phyloP scores from a whole-genome alignment of 2,797 vertebrate genomes.

The Salarias fasciatus region DNA sequence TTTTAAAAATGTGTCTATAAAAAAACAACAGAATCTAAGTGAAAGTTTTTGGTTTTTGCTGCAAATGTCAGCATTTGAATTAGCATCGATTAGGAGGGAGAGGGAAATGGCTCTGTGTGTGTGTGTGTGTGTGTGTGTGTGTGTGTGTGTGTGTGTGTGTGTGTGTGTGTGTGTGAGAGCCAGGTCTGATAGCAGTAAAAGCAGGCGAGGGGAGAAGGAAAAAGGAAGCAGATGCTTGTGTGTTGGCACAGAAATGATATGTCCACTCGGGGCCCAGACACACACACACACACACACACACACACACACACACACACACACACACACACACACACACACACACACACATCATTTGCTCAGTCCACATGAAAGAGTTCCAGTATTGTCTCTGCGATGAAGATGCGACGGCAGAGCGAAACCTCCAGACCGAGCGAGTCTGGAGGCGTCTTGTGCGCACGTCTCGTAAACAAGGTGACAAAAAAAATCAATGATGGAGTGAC shows the following conservation, averaged over 20 bases:
- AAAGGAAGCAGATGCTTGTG: constrained; percentile 79
- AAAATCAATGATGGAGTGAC: neutral
- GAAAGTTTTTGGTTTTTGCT: no score
- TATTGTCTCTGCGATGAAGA: constrained; percentile 54
- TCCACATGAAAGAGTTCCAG: constrained; percentile 55
- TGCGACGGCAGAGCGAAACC: constrained; percentile 39
- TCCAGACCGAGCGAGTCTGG: constrained; percentile 31
- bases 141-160: constrained; percentile 32
- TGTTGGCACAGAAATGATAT: constrained; percentile 63
- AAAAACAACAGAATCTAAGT: no score
- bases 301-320: constrained; percentile 11
- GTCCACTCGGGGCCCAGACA: constrained; percentile 26
- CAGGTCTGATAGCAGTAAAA: constrained; percentile 56
- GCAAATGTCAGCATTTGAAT: neutral
- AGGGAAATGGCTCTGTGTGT: no score
- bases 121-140: constrained; percentile 1
- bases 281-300: constrained; percentile 15
- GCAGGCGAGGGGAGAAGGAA: constrained; percentile 58
- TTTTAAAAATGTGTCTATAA: no score
- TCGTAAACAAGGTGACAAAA: neutral
- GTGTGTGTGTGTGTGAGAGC: constrained; percentile 36
- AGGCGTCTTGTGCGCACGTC: neutral
- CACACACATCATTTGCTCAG: constrained; percentile 7
- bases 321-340: constrained; percentile 14
- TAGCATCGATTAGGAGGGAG: neutral